A percentile compares a stretch with the other conserved stretches of the same genome.
Conservation (phyloP, 64 coral and sea anemone genomes). For the Porites lutea region DNA sequence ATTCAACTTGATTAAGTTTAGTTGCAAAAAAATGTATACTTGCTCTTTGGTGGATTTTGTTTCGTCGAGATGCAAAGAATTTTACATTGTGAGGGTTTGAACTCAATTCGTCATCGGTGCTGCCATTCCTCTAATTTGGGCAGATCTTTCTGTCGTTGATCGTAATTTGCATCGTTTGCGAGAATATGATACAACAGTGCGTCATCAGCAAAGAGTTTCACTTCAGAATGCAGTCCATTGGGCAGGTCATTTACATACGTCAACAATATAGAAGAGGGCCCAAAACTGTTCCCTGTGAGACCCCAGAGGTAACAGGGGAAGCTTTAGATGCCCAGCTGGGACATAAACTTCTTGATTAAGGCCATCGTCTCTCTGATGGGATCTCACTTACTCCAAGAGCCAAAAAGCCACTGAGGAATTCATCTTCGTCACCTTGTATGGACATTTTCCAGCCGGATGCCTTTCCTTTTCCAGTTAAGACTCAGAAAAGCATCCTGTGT, state of each 20-base stretch:
- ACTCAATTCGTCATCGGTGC: neutral
- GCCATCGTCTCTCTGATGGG: too few relatives aligned
- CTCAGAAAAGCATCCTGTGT: too few relatives aligned
- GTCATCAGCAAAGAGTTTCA: constrained; percentile 59
- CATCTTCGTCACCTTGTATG: too few relatives aligned
- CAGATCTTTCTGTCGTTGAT: too few relatives aligned
- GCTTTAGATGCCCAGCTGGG: neutral
- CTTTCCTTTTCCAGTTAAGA: too few relatives aligned
- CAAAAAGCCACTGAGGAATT: too few relatives aligned
- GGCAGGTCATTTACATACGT: constrained; percentile 59
- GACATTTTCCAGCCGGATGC: too few relatives aligned
- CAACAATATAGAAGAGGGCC: constrained; percentile 20
- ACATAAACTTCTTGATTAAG: too few relatives aligned
- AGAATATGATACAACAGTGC: neutral
- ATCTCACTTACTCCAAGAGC: too few relatives aligned
- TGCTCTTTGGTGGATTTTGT: constrained; percentile 32
- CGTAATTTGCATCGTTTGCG: neutral
- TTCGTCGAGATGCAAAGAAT: constrained; percentile 32
- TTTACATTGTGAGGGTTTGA: constrained; percentile 51
- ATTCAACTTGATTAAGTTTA: neutral
- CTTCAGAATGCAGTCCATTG: constrained; percentile 32
- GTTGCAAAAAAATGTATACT: neutral
- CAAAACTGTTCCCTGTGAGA: neutral
- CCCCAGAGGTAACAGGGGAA: constrained; percentile 21
- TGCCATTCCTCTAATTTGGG: too few relatives aligned